Evolutionary conservation across 2,888 invertebrate genomes (phyloP), one percentile per base, ranked within the genome.

Genomic region (Deilephila porcellus): DNA sequence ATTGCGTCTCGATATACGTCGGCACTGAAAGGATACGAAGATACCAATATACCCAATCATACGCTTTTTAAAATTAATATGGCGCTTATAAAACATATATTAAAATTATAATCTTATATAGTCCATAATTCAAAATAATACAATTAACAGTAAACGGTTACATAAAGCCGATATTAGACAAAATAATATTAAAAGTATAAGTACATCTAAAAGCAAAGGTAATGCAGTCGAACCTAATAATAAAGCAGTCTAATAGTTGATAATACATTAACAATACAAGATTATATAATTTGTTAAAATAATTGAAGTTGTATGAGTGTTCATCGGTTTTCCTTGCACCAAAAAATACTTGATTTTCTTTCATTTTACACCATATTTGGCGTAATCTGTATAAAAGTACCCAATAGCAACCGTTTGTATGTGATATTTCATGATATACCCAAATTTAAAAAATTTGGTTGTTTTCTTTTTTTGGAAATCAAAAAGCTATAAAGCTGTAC

Each of bases 181-280:
- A 32, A 70, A 60, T 63, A 74, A 56, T n/a, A 60, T 76, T 77
- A 75, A 60, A 75, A 77, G 70, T 72, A 71, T 67, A 67, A 67
- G 67, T 67, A 67, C 67, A 67, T 72, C 74, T 78, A 79, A 74
- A 82, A 81, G 80, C 79, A 77, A 77, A 73, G 71, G 74, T 84
- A 86, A 85, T 83, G 83, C 86, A 86, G 79, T 86, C 76, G 73
- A 79, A 75, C 74, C 70, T 82, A 80, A 78, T 81, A 77, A 78
- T 81, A 84, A 86, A 81, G 79, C 84, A 87, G 82, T 87, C 83
- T 75, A 84, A 82, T 80, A 76, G 74, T 75, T 62, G 74, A 70
- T 56, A 56, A 7, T 74, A 75, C 63, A 62, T 71, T 64, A 29
- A 53, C 72, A 73, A 72, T 52, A 53, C 59, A 29, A 60, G 29